Conservation (phyloP, 2,888 invertebrate species). For the Torymus auratus region DNA sequence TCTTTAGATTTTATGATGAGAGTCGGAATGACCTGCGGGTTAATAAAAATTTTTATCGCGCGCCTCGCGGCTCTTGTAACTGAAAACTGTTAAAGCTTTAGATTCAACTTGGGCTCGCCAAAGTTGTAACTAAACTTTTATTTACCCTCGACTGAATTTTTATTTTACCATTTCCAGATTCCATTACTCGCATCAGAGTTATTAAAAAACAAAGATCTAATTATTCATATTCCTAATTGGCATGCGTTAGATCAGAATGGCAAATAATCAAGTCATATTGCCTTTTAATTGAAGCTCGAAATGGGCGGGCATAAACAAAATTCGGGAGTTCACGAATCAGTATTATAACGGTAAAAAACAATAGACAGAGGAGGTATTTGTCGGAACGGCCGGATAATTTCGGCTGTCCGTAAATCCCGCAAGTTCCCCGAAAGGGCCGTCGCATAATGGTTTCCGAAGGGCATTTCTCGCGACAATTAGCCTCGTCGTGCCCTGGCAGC, state of each 20-base stretch:
- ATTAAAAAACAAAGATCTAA: not conserved
- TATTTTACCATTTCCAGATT: not conserved
- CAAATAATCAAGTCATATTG: not conserved
- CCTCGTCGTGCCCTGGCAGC: slow-evolving; percentile 69
- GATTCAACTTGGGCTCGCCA: not conserved
- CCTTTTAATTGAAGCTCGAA: not conserved
- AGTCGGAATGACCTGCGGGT: slow-evolving; percentile 46
- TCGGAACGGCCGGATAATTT: slow-evolving; percentile 47
- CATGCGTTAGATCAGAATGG: too few relatives aligned
- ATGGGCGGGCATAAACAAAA: slow-evolving; percentile 19
- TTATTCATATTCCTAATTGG: too few relatives aligned
- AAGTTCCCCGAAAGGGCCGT: slow-evolving; percentile 42
- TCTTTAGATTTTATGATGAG: slow-evolving; percentile 55
- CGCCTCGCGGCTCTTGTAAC: slow-evolving; percentile 26
- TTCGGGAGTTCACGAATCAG: not conserved
- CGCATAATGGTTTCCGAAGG: slow-evolving; percentile 72
- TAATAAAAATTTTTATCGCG: slow-evolving; percentile 53
- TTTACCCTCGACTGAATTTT: slow-evolving; percentile 23
- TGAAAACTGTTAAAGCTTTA: slow-evolving; percentile 20
- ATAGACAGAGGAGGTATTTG: not conserved
- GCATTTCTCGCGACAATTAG: slow-evolving; percentile 73
- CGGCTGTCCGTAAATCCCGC: slow-evolving; percentile 47
- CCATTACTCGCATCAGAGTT: not conserved
- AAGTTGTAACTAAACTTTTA: not conserved
- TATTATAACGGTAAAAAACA: slow-evolving; percentile 26